Percentiles rank a stretch among this genome's conserved stretches.
Evolutionary conservation across 2,113 vertebrate genomes (phyloP).

Genomic region (Triplophysa rosa): DNA sequence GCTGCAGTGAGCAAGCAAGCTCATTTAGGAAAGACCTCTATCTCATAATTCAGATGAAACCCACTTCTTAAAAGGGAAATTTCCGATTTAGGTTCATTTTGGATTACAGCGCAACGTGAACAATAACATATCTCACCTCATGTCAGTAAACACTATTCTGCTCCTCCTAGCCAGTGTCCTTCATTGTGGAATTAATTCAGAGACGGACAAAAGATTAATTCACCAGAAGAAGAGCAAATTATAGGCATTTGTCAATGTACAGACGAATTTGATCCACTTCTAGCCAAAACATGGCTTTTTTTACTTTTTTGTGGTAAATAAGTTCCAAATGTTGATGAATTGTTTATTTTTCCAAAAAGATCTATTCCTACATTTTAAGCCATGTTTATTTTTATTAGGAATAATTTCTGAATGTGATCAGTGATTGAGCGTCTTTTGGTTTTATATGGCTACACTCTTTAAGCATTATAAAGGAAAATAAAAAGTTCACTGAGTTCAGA

Average conservation of each 20-base stretch:
- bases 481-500: background rate
- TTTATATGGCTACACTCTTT: background rate
- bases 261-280: too few species aligned
- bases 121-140: background rate
- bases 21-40: conserved; percentile 4
- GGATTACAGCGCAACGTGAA: background rate
- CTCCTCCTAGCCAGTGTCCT: background rate
- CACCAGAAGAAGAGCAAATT: too few species aligned
- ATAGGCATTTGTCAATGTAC: too few species aligned
- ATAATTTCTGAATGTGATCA: background rate
- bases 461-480: background rate
- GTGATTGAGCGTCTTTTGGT: background rate
- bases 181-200: background rate
- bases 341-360: too few species aligned
- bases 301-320: too few species aligned
- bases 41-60: background rate
- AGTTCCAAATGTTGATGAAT: too few species aligned
- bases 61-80: background rate
- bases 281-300: too few species aligned
- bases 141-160: background rate
- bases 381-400: background rate
- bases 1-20: conserved; percentile 14
- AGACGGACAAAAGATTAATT: background rate
- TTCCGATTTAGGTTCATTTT: background rate
- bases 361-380: background rate